A percentile compares a stretch with the other conserved stretches of the same genome.
These are phyloP conservation scores for Tupiocoris notatus DNA, from an alignment of 2,888 invertebrate genomes.

Conservation along the genomic window DNA sequence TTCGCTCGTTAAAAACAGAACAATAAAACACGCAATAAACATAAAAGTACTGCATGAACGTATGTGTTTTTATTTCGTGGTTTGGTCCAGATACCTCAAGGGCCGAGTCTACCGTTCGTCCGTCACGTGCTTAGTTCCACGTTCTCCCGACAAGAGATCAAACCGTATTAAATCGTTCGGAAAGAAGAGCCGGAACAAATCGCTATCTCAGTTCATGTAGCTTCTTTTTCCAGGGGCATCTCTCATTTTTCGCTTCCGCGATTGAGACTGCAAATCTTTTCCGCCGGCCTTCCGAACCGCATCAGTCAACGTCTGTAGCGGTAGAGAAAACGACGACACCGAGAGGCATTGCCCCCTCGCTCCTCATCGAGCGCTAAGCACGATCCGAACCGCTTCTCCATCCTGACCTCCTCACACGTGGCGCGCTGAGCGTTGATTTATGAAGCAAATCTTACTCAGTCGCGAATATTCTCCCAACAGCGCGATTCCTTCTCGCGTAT, in stretches of 20 bases:
- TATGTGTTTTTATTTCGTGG: too few species aligned
- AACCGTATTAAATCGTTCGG: too few species aligned
- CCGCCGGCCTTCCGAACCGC: background rate
- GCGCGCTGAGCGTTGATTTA: background rate
- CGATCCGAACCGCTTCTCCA: background rate
- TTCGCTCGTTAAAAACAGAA: too few species aligned
- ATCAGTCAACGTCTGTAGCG: background rate
- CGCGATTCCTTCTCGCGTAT: background rate
- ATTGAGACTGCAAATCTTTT: background rate
- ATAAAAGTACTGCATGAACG: too few species aligned
- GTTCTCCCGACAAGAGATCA: too few species aligned
- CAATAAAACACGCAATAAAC: too few species aligned
- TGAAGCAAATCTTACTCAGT: background rate
- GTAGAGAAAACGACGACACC: background rate
- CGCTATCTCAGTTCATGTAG: too few species aligned
- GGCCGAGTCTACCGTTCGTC: background rate
- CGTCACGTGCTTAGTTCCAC: too few species aligned
- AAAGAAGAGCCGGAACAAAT: too few species aligned
- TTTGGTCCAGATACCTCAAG: too few species aligned
- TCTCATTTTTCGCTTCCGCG: background rate
- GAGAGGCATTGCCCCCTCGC: background rate
- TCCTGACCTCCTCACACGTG: background rate
- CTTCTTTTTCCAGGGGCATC: too few species aligned
- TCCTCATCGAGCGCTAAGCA: background rate
- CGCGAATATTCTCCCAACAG: background rate